Base-by-base conservation (phyloP, 2,797 vertebrate species). In the Sebastes iracundus region DNA sequence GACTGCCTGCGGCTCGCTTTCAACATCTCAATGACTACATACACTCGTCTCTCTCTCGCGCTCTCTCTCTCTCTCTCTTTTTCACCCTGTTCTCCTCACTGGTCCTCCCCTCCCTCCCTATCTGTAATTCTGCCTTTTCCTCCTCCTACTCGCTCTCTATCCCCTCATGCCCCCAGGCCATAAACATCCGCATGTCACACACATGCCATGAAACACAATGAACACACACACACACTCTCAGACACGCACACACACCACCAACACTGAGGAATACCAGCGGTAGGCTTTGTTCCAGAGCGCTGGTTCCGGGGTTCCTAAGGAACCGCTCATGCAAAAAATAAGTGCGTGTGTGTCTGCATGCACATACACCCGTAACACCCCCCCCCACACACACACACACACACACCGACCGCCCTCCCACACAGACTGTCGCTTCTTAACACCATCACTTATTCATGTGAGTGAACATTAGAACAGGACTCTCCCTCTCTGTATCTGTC, bases 21-120 rank as follows among this genome's bases (percentile, higher is more conserved):
- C 93, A 93, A 93, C 92, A 90, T 93, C 93, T 93, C 91, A 94
- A 91, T 93, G 92, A 93, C 92, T 92, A 87, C 92, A 91, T 58
- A 84, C 83, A 74, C 86, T 71, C 78, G n/a, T 74, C 79, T 79
- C 58, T 83, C 83, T 28, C 80, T 42, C 63, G 38, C 72, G 33
- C 82, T 66, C 72, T 60, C 53, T 13, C 22, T 55, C 53, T 56
- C 78, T 79, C 46, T 60, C 28, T 30, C 18, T 32, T 60, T 67
- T 56, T 66, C 80, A 72, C 75, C 58, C 72, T 64, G 64, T 85
- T 84, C 80, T 88, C 80, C 76, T 90, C 84, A 16, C 85, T 74
- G 75, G 52, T 83, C 81, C 84, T 83, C 82, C 78, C 80, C 80
- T 80, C 87, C 77, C 59, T 80, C 80, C 75, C 75, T 73, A 83